Evolutionary conservation across 2,797 vertebrate genomes (phyloP).

Genomic region (Phrynocephalus vlangalii): DNA sequence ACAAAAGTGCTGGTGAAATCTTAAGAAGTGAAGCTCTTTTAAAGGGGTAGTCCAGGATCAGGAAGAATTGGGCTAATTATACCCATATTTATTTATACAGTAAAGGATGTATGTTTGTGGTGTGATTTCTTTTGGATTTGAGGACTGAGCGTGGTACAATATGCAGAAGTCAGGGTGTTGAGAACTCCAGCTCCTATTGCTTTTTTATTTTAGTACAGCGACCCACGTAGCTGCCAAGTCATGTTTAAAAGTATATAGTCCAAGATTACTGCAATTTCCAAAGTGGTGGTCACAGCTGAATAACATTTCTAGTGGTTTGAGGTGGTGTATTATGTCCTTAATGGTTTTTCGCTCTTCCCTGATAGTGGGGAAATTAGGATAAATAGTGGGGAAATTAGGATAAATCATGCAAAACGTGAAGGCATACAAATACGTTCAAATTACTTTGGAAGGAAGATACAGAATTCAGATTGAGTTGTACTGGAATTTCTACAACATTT

Average conservation of each 20-base stretch:
- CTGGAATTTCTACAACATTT: too few relatives aligned
- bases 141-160: neutral
- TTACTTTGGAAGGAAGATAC: too few relatives aligned
- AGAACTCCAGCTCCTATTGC: neutral
- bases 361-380: too few relatives aligned
- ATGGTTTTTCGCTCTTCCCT: neutral
- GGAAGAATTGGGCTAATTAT: neutral
- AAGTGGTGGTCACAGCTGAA: neutral
- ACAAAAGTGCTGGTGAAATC: neutral
- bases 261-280: neutral
- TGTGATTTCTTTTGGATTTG: neutral
- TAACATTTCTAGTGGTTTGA: neutral
- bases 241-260: neutral
- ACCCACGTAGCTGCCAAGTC: too few relatives aligned
- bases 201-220: too few relatives aligned
- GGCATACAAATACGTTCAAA: neutral
- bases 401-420: too few relatives aligned
- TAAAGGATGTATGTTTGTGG: neutral
- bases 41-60: too few relatives aligned
- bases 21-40: neutral
- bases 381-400: too few relatives aligned
- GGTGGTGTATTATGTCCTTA: neutral
- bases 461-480: neutral
- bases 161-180: neutral
- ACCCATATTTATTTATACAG: too few relatives aligned